Base-by-base conservation (phyloP, 92 coral and sea anemone species). In the Hydrozoanthus gracilis region DNA sequence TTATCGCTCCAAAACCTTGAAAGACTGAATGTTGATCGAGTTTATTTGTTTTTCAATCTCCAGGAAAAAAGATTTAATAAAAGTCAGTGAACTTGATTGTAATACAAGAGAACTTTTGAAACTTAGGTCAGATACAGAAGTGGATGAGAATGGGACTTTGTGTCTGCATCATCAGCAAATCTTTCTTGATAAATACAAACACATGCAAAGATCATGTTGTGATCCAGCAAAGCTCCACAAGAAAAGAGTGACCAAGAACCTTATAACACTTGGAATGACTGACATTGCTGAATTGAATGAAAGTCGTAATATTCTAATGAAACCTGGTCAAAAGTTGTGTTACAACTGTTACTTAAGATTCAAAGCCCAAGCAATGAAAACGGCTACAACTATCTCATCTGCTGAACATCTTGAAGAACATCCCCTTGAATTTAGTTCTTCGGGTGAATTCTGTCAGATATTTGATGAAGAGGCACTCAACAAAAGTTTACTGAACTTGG, bases 121-220 rank as follows among this genome's bases (percentile, higher is more conserved):
- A 13, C 75, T 70, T 70, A 70, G 75, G n/a, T 70, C 75, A 70
- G n/a, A 70, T 70, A 13, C 48, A 1, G 75, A 70, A 70, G 75
- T 70, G 75, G 75, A 44, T 44, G 75, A 70, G 75, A 70, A 70
- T 70, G 75, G 75, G 75, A 44, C 75, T n/a, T n/a, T n/a, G n/a
- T n/a, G n/a, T n/a, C n/a, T n/a, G n/a, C n/a, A n/a, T n/a, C n/a
- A n/a, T n/a, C n/a, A n/a, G n/a, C n/a, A n/a, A n/a, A n/a, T n/a
- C n/a, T n/a, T n/a, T n/a, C n/a, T n/a, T n/a, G n/a, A n/a, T n/a
- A n/a, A n/a, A n/a, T n/a, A n/a, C n/a, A n/a, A n/a, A n/a, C n/a
- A n/a, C n/a, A n/a, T n/a, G n/a, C n/a, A n/a, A n/a, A n/a, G n/a
- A n/a, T n/a, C n/a, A n/a, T n/a, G n/a, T n/a, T n/a, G n/a, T n/a